A percentile compares a stretch with the other conserved stretches of the same genome.
These are phyloP conservation scores for Coboldia fuscipes DNA, from an alignment of 1,140 invertebrate species.

Conservation along the genomic window DNA sequence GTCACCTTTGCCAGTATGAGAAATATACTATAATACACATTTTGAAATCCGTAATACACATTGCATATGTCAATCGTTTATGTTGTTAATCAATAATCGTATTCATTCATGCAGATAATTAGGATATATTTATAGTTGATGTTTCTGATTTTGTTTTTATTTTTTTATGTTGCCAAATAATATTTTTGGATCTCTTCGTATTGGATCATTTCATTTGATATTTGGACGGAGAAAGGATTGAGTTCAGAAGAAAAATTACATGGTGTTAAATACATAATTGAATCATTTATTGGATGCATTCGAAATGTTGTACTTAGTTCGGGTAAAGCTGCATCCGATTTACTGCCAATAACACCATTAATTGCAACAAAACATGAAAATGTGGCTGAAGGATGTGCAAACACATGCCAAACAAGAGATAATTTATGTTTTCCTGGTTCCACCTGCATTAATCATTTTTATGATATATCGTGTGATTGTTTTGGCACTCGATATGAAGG, in stretches of 20 bases:
- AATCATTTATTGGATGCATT: constrained; percentile 81
- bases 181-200: no score
- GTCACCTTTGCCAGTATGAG: no score
- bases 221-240: constrained; percentile 31
- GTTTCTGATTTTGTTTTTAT: no score
- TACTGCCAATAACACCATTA: constrained; percentile 53
- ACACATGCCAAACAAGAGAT: constrained; percentile 55
- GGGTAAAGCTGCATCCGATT: constrained; percentile 58
- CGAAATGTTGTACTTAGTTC: constrained; percentile 63
- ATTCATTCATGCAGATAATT: no score
- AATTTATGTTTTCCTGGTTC: constrained; percentile 68
- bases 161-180: no score
- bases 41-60: no score
- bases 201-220: neutral
- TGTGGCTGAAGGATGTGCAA: constrained; percentile 60
- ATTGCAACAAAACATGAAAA: constrained; percentile 71
- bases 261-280: constrained; percentile 75
- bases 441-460: constrained; percentile 74
- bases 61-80: no score
- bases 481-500: constrained; percentile 82
- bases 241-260: constrained; percentile 67
- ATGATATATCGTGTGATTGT: constrained; percentile 67
- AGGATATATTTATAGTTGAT: no score
- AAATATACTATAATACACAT: no score
- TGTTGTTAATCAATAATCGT: no score